Evolutionary conservation across 2,113 vertebrate species (phyloP), one percentile per base, ranked within the genome.

Genomic region (human (Homo sapiens)): DNA sequence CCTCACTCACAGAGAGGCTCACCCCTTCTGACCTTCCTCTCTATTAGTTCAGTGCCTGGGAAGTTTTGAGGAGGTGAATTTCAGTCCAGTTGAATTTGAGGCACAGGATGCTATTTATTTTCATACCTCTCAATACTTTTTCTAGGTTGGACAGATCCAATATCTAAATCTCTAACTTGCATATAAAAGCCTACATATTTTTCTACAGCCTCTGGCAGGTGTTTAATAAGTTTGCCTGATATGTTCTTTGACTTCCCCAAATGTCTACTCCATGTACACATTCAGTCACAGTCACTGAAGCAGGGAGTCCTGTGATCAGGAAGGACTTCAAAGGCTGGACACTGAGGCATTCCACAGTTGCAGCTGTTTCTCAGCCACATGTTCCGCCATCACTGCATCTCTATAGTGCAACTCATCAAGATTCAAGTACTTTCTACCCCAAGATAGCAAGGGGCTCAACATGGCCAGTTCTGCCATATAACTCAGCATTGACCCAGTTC

Each of bases 391-490:
- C 45, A 75, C 0, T 22, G 17, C 2, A 48, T 30, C n/a, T 82
- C 66, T 45, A 10, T 1, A 35, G 5, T 38, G 17, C 30, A 6
- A 12, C 8, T 55, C 27, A 6, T 32, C 43, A 20, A 40, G 52
- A 91, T 5, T 23, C 40, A 52, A 14, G 18, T 17, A 30, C 40
- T 72, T 70, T 22, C 68, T 38, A 79, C 25, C 35, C 57, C 13
- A 57, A 27, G 16, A 8, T 11, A 30, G 17, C 2, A 7, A 38
- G 9, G 30, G 55, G n/a, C 6, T 66, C n/a, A n/a, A 14, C n/a
- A 30, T 4, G 1, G 1, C 23, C 20, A 22, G 0, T 17, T 20
- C 3, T 35, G 16, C 40, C 27, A 32, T 25, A 27, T 17, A 32
- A 66, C 6, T 66, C 59, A 79, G 52, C 87, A 68, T 0, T 30